A percentile compares a stretch with the other conserved stretches of the same genome.
Evolutionary conservation across 2,113 vertebrate genomes (phyloP).

Genomic region (Rhinoderma darwinii): DNA sequence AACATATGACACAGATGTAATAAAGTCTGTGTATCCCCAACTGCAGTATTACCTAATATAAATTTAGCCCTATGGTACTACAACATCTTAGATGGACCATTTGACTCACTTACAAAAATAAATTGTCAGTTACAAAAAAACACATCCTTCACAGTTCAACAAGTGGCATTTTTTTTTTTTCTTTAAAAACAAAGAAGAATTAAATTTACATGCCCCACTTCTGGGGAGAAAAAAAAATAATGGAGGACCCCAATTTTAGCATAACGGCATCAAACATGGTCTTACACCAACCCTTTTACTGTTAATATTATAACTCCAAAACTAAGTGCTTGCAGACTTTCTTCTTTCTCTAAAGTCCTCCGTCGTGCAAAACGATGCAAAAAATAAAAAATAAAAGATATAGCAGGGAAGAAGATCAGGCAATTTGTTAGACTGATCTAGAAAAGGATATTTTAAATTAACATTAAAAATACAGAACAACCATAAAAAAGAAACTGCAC

Average conservation of each 20-base stretch:
- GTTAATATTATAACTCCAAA: background rate
- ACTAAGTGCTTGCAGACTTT: constrained; percentile 46
- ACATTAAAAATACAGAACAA: constrained; percentile 53
- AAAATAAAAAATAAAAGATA: background rate
- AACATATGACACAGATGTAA: no score
- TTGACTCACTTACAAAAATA: background rate
- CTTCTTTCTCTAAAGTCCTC: background rate
- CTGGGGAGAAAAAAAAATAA: constrained; percentile 10
- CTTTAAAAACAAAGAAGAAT: constrained; percentile 49
- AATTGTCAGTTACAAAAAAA: background rate
- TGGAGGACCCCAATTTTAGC: constrained; percentile 1
- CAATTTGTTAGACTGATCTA: background rate
- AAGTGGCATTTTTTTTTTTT: constrained; percentile 39
- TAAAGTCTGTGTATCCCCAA: no score
- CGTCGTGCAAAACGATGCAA: constrained; percentile 41
- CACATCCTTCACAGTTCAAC: constrained; percentile 42
- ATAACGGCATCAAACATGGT: background rate
- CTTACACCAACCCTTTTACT: background rate
- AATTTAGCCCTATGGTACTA: background rate
- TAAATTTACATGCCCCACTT: background rate
- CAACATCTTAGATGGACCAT: background rate
- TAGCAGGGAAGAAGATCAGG: background rate
- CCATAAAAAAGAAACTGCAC: constrained; percentile 45
- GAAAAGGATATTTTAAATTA: constrained; percentile 45
- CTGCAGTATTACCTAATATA: background rate